Evolutionary conservation across 2,797 vertebrate genomes (phyloP), one percentile per base, ranked within the genome.

Genomic region (Columba guinea): DNA sequence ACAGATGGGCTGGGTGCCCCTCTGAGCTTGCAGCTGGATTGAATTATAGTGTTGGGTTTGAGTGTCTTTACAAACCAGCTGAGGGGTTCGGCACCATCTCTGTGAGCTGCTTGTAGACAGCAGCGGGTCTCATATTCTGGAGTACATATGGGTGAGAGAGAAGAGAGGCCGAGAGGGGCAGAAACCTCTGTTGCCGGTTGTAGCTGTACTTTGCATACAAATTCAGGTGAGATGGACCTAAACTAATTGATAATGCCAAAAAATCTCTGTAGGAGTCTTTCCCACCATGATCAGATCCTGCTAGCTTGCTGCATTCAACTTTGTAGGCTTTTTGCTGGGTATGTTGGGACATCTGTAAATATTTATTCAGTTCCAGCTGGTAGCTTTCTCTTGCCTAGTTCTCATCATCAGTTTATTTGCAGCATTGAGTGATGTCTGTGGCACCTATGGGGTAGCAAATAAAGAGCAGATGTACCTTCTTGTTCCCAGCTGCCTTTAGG

Each of bases 41-140:
- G 81, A 87, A 84, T 96, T 90, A 34, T 30, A 64, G 23, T 67
- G 21, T 60, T 75, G 44, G 21, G 22, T 79, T 77, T 83, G 53
- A 11, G 28, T 75, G 87, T 82, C 80, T 89, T 79, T 68, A 19
- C n/a, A 39, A 0, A 59, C 37, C 62, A 34, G 37, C 91, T 64
- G 73, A 75, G 59, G 56, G 24, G 15, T 70, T 88, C 32, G n/a
- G 28, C 48, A 63, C 48, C 82, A 76, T 89, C 83, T 91, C 83
- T 94, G 91, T 8, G 71, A 92, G 71, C 55, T 69, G 37, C 76
- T 81, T 74, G 48, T 9, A 49, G 83, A 2, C 48, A 67, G 35
- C 51, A 78, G 70, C 0, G 1, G 21, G 7, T 58, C 53, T 83
- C 10, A 1, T 0, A 0, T 58, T 71, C 71, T 89, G 58, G 24